These are phyloP conservation scores for Melanostigma gelatinosum DNA, from an alignment of 2,113 vertebrate species.

Conservation along the genomic window DNA sequence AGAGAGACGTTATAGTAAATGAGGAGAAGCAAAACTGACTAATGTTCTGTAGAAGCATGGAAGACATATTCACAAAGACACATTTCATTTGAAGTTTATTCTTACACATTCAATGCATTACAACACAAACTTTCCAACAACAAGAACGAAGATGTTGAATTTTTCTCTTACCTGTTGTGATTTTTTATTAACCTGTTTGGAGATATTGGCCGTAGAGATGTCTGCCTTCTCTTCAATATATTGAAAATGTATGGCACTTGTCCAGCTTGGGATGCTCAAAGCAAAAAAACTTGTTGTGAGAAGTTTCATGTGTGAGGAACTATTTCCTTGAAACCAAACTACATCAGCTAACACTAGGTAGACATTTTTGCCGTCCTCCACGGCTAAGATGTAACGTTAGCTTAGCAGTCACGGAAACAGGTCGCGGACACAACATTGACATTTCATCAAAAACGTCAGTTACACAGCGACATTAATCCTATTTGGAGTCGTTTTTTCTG, in stretches of 20 bases:
- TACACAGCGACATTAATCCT: not conserved
- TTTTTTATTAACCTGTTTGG: not conserved
- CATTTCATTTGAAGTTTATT: not conserved
- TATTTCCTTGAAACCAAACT: not conserved
- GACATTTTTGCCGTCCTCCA: not conserved
- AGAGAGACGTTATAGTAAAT: conserved; percentile 4
- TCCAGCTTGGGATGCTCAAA: not conserved
- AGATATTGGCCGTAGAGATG: not conserved
- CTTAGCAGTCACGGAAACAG: not conserved
- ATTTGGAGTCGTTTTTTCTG: not conserved
- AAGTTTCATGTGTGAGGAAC: not conserved
- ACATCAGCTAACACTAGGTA: not conserved
- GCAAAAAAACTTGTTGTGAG: not conserved
- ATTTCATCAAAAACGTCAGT: not conserved
- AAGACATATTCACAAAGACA: not conserved
- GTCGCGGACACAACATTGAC: not conserved
- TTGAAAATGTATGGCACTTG: not conserved
- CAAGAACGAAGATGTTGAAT: not conserved
- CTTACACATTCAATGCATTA: conserved; percentile 9
- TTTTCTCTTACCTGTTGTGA: not conserved
- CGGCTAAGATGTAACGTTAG: not conserved
- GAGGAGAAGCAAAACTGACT: not conserved
- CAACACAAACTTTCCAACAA: not conserved
- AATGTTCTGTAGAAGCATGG: conserved; percentile 3
- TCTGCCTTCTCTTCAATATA: not conserved